Percentiles rank a stretch among this genome's conserved stretches.
Conservation (phyloP, 2,797 vertebrate genomes). For the Xenopus petersii region DNA sequence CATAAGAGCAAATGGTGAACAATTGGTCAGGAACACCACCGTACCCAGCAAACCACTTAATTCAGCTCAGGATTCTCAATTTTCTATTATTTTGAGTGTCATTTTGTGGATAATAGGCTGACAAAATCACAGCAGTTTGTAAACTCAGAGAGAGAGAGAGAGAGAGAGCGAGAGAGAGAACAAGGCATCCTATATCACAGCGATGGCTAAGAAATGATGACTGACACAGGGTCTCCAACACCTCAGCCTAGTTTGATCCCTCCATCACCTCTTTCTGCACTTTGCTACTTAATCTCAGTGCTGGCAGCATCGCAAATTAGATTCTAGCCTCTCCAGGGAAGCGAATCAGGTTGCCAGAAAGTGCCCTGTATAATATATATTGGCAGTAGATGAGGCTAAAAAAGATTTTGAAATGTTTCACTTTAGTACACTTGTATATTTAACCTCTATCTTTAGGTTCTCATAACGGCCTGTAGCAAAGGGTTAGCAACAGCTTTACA, state of each 20-base stretch:
- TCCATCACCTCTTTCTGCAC: not conserved
- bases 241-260: not conserved
- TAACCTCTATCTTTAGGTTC: not conserved
- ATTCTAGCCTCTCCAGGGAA: not conserved
- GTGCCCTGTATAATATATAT: too few relatives aligned
- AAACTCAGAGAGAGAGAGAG: too few relatives aligned
- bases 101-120: too few relatives aligned
- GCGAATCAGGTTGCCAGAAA: not conserved
- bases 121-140: not conserved
- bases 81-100: too few relatives aligned
- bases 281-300: not conserved
- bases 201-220: not conserved
- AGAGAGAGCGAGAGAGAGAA: not conserved
- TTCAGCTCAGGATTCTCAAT: too few relatives aligned
- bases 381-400: not conserved
- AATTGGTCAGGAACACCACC: too few relatives aligned
- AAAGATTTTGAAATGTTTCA: not conserved
- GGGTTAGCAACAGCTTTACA: slow-evolving; percentile 11
- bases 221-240: not conserved
- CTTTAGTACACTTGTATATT: not conserved
- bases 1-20: too few relatives aligned
- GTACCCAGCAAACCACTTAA: too few relatives aligned
- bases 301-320: not conserved
- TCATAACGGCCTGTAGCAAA: not conserved
- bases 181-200: not conserved